Percentiles rank a stretch among this genome's conserved stretches.
phyloP scores from a whole-genome alignment of 2,888 invertebrate genomes.

The Chrysotoxum bicinctum region DNA sequence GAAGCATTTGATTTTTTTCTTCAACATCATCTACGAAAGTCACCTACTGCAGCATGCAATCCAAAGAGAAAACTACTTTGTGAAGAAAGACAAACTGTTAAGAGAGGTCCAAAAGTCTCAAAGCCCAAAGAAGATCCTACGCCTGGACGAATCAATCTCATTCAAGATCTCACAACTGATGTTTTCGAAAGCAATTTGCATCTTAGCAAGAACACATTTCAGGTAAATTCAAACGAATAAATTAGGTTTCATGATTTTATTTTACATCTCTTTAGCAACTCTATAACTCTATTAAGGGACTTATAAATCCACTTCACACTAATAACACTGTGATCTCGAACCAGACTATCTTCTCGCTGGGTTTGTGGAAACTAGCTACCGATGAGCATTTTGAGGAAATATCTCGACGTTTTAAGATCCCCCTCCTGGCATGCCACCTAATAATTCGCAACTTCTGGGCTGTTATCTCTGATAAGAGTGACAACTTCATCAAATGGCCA shows the following conservation, averaged over 20 bases:
- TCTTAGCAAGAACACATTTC: conserved; percentile 78
- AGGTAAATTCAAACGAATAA: conserved; percentile 74
- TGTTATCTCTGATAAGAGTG: conserved; percentile 78
- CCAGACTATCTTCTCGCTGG: conserved; percentile 78
- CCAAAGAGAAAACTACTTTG: conserved; percentile 32
- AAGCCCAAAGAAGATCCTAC: conserved; percentile 65
- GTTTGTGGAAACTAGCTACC: conserved; percentile 79
- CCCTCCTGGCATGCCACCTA: conserved; percentile 77
- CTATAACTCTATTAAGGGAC: conserved; percentile 8
- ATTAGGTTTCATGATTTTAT: neutral
- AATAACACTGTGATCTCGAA: conserved; percentile 74
- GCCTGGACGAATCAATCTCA: conserved; percentile 76
- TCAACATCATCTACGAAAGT: conserved; percentile 58
- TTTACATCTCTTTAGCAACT: conserved; percentile 45
- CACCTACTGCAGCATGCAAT: neutral
- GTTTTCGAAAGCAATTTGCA: conserved; percentile 78
- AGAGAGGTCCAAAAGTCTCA: neutral
- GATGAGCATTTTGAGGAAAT: conserved; percentile 81
- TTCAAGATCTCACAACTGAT: conserved; percentile 77
- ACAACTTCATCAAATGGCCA: conserved; percentile 80
- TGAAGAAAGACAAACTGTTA: conserved; percentile 62
- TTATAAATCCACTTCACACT: conserved; percentile 58
- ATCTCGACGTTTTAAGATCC: conserved; percentile 78
- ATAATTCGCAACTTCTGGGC: conserved; percentile 79
- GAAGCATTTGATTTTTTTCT: conserved; percentile 75